Evolutionary conservation across 2,888 invertebrate genomes (phyloP), one percentile per base, ranked within the genome.

Genomic region (Lepidocyrtoides sp.): DNA sequence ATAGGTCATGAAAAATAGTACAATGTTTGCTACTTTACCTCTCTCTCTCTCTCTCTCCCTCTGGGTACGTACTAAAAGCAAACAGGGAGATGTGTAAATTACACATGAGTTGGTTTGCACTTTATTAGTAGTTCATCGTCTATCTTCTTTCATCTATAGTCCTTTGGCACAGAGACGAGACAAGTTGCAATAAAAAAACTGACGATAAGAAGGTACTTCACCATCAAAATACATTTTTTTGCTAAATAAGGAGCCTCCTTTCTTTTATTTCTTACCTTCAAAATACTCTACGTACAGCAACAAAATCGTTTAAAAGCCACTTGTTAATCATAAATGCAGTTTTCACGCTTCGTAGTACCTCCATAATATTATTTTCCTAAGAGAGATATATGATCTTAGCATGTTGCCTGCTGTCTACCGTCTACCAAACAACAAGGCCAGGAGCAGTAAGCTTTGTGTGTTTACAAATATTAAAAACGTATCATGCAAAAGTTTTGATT

Each of bases 271-370:
- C n/a, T n/a, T n/a, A n/a, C n/a, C n/a, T n/a, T n/a, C n/a, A n/a
- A n/a, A n/a, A 5, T 2, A 44, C 8, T 44, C n/a, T 51, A 2
- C 3, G 2, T 51, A 2, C n/a, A 23, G 60, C 23, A 4, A 26
- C 23, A 14, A 10, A 60, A 60, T 23, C 23, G 12, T 60, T 60
- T 60, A 60, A 60, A 60, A 17, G 60, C 20, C 26, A 20, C 20
- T 60, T 60, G 60, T 60, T 60, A 60, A 69, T 66, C 66, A n/a
- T 66, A 41, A 1, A 69, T 32, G 29, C n/a, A 69, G 69, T 17
- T 69, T 69, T 69, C 69, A 69, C 75, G 75, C 75, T 75, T 75
- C 48, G 23, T 41, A 20, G 17, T 75, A 48, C 75, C 44, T 48
- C 0, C 48, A 44, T 23, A 48, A 75, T 7, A 26, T 17, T 72